Conservation (phyloP, 1,140 invertebrate genomes). For the Zaprionus ornatus region DNA sequence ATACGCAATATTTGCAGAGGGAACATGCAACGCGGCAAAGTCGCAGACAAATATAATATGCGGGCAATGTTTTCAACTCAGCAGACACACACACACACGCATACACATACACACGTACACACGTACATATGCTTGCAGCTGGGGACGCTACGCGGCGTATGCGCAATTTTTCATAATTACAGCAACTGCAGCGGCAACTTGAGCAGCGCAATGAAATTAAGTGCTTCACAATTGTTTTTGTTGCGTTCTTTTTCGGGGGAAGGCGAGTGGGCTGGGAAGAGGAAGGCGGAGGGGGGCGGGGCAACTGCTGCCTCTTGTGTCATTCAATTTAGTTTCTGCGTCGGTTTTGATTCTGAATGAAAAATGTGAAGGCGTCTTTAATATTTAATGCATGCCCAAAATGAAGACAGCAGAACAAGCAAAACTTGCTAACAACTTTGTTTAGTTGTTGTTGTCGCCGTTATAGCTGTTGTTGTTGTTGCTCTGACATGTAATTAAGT, state of each 20-base stretch:
- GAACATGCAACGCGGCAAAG: slow-evolving; percentile 17
- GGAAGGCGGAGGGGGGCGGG: not conserved
- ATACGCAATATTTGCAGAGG: slow-evolving; percentile 57
- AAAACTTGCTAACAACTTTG: slow-evolving; percentile 13
- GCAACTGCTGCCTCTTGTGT: not conserved
- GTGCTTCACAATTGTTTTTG: slow-evolving; percentile 55
- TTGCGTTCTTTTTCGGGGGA: slow-evolving; percentile 1
- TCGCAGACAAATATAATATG: slow-evolving; percentile 44
- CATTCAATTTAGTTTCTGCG: slow-evolving; percentile 12
- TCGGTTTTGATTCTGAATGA: slow-evolving; percentile 55
- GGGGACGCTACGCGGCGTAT: slow-evolving; percentile 44
- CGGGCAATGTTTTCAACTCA: slow-evolving; percentile 27
- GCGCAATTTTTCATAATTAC: slow-evolving; percentile 72
- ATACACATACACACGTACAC: slow-evolving; percentile 3
- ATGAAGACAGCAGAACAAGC: slow-evolving; percentile 10
- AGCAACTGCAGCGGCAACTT: slow-evolving; percentile 57
- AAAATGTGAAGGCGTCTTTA: slow-evolving; percentile 59
- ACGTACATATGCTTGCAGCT: not conserved
- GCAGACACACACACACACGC: slow-evolving; percentile 17
- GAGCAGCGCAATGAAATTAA: slow-evolving; percentile 68
- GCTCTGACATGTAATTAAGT: slow-evolving; percentile 31
- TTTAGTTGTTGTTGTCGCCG: not conserved
- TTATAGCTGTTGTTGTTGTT: not conserved
- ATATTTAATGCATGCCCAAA: slow-evolving; percentile 42
- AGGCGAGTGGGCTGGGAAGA: not conserved